Conservation (phyloP, 1,140 invertebrate species). For the Dreissena polymorpha region DNA sequence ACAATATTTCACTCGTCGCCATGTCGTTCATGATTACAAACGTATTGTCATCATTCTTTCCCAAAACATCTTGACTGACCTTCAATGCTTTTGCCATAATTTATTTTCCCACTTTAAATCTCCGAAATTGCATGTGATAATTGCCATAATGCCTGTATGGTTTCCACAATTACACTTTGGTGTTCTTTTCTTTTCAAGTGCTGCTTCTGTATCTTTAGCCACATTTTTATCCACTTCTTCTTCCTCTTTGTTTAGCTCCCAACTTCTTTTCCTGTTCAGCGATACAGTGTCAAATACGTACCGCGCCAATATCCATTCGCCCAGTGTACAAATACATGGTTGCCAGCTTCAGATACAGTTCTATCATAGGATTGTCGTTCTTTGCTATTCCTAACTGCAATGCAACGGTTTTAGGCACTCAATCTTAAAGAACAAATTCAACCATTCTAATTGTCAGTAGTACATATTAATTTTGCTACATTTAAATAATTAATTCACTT, state of each 20-base stretch:
- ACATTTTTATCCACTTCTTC: conserved; percentile 74
- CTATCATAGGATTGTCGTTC: conserved; percentile 88
- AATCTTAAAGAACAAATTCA: no score
- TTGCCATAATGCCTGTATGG: conserved; percentile 91
- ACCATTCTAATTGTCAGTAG: no score
- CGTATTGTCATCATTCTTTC: conserved; percentile 87
- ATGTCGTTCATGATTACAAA: conserved; percentile 90
- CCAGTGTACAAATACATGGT: conserved; percentile 82
- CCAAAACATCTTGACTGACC: conserved; percentile 85
- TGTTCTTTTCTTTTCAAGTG: conserved; percentile 82
- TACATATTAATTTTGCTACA: no score
- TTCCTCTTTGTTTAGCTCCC: conserved; percentile 69
- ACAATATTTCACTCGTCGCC: conserved; percentile 86
- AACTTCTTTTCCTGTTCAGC: conserved; percentile 84
- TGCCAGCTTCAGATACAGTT: conserved; percentile 85
- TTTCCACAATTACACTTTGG: conserved; percentile 85
- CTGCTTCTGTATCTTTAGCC: conserved; percentile 82
- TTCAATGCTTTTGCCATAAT: conserved; percentile 87
- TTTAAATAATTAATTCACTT: no score
- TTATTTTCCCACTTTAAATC: conserved; percentile 84
- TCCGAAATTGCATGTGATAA: conserved; percentile 84
- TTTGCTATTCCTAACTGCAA: conserved; percentile 83
- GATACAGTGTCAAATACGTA: conserved; percentile 89
- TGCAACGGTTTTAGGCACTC: no score
- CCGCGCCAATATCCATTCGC: conserved; percentile 85